Evolutionary conservation across 2,113 vertebrate genomes (phyloP), one percentile per base, ranked within the genome.

Genomic region (Ochotona princeps): DNA sequence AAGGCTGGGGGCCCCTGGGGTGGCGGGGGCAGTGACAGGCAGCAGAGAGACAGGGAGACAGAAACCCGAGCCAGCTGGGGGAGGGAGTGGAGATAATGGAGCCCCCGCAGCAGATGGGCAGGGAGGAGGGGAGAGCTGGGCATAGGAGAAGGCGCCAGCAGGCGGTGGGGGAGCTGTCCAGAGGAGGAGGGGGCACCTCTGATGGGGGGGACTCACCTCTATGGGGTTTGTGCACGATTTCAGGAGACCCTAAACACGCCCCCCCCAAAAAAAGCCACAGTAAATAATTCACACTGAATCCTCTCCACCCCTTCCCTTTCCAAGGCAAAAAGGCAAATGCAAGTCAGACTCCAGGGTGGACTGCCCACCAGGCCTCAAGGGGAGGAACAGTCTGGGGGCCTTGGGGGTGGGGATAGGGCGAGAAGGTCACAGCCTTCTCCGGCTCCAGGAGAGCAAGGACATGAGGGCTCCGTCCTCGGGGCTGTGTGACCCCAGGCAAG

Each of bases 201-300:
- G 6, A 32, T 2, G 5, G 7, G n/a, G 26, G 5, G 61, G 74
- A 97, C 98, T 98, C 97, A 99, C 99, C 98, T 99, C 97, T 80
- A 98, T 98, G 90, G 96, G 97, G 11, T 95, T 98, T 0, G 20
- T 96, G 95, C 99, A 99, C 0, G 96, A 98, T 15, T 95, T 97
- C 95, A 99, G 97, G 90, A 98, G 95, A 44, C 98, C 98, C 99
- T 99, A 97, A 84, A 89, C n/a, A 66, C 35, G 14, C 69, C 72
- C 63, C 8, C 4, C 14, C 70, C 72, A 18, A 65, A 28, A 72
- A 32, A 30, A 11, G 51, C 79, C 30, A 35, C 7, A 70, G 92
- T 92, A 81, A 90, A 67, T 70, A 44, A 70, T 32, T 57, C 74
- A 72, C 18, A 76, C 13, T 35, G 21, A 26, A 1, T 17, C n/a